phyloP scores from a whole-genome alignment of 1,140 invertebrate genomes.

The Sminthurides bifidus region DNA sequence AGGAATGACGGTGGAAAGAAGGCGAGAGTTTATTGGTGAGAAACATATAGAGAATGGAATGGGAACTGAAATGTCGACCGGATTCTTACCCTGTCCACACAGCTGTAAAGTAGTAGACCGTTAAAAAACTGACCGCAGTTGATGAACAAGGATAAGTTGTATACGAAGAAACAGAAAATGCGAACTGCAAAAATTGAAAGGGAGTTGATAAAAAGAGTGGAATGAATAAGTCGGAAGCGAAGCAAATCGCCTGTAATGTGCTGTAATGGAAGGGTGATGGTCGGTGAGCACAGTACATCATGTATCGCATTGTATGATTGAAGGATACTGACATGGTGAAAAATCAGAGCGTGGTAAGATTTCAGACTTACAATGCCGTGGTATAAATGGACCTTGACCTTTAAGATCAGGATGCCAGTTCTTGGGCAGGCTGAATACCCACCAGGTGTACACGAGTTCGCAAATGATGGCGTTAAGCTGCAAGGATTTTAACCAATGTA shows the following conservation, averaged over 20 bases:
- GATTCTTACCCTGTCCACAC: background rate
- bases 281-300: background rate
- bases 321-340: background rate
- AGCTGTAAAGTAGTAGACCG: background rate
- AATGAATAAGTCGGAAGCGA: no score
- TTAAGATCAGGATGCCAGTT: background rate
- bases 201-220: no score
- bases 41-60: background rate
- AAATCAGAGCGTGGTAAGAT: no score
- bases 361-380: background rate
- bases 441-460: background rate
- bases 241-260: no score
- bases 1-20: background rate
- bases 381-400: background rate
- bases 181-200: constrained; percentile 7
- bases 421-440: background rate
- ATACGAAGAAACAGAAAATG: constrained; percentile 5
- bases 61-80: background rate
- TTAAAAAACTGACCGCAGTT: constrained; percentile 7
- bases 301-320: background rate
- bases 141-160: background rate
- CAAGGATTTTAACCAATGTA: background rate
- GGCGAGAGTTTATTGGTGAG: background rate
- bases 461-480: background rate
- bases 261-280: no score